These are phyloP conservation scores for Rhopalosiphum nymphaeae DNA, from an alignment of 2,888 invertebrate genomes.

Conservation along the genomic window DNA sequence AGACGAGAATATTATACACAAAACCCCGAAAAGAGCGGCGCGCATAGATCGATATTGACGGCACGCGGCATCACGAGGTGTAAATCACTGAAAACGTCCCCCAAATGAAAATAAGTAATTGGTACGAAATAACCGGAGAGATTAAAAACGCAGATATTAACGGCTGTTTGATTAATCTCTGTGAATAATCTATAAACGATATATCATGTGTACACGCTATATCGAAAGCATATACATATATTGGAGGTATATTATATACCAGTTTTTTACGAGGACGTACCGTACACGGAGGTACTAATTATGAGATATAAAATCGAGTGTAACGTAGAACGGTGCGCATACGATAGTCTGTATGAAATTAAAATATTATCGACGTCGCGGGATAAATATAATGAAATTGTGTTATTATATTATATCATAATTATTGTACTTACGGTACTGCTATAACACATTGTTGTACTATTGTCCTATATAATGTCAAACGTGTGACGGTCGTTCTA, in stretches of 20 bases:
- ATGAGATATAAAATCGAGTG: conserved; percentile 16
- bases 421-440: no score
- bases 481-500: no score
- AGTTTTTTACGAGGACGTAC: background rate
- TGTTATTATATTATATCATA: background rate
- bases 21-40: background rate
- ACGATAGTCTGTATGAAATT: background rate
- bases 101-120: conserved; percentile 38
- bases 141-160: conserved; percentile 42
- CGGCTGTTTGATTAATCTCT: conserved; percentile 32
- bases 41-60: background rate
- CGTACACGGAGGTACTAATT: background rate
- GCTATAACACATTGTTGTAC: no score
- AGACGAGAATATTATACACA: background rate
- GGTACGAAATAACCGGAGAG: conserved; percentile 42
- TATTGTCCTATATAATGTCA: no score
- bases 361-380: background rate
- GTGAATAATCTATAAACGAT: conserved; percentile 15
- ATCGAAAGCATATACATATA: background rate
- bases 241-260: background rate
- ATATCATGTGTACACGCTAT: background rate
- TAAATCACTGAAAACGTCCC: conserved; percentile 34
- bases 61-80: background rate
- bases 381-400: background rate
- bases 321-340: background rate